Conservation (phyloP, 64 coral and sea anemone genomes). For the Acropora tenuis region DNA sequence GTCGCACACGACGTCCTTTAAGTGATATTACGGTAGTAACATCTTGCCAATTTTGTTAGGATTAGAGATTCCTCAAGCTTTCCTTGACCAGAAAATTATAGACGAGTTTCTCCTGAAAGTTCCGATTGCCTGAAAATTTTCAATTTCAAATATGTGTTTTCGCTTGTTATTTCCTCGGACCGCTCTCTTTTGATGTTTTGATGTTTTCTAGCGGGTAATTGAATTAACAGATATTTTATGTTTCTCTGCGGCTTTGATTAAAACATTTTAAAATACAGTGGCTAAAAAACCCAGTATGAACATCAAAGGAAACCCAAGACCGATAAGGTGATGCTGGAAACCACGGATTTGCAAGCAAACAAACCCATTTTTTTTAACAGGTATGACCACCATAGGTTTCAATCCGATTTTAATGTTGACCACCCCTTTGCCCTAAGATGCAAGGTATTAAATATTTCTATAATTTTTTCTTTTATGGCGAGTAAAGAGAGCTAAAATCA, state of each 20-base stretch:
- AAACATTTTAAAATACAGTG: background rate
- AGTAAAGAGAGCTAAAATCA: no score
- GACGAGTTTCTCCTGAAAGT: background rate
- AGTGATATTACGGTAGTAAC: background rate
- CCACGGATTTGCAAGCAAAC: background rate
- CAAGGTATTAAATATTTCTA: no score
- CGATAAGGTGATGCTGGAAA: background rate
- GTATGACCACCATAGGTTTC: background rate
- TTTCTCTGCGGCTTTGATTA: no score
- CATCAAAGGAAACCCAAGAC: no score
- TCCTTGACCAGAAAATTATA: background rate
- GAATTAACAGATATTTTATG: background rate
- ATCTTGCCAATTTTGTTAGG: background rate
- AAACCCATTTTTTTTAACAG: background rate
- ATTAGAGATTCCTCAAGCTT: background rate
- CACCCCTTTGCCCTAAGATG: no score
- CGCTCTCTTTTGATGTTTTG: background rate
- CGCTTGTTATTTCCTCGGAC: background rate
- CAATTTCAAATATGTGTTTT: background rate
- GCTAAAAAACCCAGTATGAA: no score
- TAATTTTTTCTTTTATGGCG: no score
- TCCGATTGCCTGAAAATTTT: background rate
- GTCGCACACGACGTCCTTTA: background rate
- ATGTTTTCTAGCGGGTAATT: background rate
- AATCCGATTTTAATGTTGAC: background rate